Evolutionary conservation across 2,113 vertebrate species (phyloP), one percentile per base, ranked within the genome.

Genomic region (Excalfactoria chinensis): DNA sequence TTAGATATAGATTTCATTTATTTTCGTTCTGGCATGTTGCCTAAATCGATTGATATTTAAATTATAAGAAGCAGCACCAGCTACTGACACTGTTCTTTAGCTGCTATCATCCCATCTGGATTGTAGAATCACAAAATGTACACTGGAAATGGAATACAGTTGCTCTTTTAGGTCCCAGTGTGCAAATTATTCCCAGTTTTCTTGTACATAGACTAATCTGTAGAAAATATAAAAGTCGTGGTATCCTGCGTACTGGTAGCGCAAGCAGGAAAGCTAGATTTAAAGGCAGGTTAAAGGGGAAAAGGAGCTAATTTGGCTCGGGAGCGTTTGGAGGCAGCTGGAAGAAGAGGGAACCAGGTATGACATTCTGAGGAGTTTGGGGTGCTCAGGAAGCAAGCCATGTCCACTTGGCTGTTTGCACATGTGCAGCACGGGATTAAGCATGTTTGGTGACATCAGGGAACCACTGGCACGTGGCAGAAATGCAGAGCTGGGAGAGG

Each of bases 321-420:
- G 51, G 44, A 75, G 12, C n/a, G 35, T 81, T 90, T 86, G 58
- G 49, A 75, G 22, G 7, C 5, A 30, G 9, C 4, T 85, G 55
- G 56, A 77, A 87, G 64, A 85, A 35, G 30, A 70, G 25, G 32
- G 14, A 28, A 62, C 19, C 37, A 20, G 7, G 4, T 66, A 9
- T 77, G 58, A 90, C 43, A 78, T 68, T 22, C 4, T 3, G 8
- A 43, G 17, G 28, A 62, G 13, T 41, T 44, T 44, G 35, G n/a
- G 32, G 10, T 68, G 8, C 15, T 37, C 18, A 34, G 56, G n/a
- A 53, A 53, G 35, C 35, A 58, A 35, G 5, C n/a, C 16, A 4
- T 64, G 58, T 62, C 66, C 60, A n/a, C 18, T 4, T 0, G 0
- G 58, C 6, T 1, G 0, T 55, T 56, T 30, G 30, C 37, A 17